Base-by-base conservation (phyloP, 2,113 vertebrate genomes). In the Pangasianodon hypophthalmus region DNA sequence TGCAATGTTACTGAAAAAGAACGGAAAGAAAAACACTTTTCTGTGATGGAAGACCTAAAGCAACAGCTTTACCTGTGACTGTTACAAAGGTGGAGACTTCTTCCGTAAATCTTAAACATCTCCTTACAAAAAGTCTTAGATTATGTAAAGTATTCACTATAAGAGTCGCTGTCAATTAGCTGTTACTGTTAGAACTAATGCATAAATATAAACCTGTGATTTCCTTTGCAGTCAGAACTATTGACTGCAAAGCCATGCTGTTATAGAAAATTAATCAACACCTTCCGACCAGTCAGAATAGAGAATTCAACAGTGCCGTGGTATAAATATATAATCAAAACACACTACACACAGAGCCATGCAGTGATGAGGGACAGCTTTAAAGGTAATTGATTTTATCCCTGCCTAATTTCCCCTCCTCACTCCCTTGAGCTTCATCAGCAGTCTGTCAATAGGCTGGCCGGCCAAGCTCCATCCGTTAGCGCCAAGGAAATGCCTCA, bases 301-400 rank as follows among this genome's bases (percentile, higher is more conserved):
- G 82, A 84, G 37, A 46, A 26, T 26, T 58, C 24, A 82, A 54
- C 29, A 82, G 29, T 16, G 24, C 11, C 4, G 37, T 26, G 24
- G 19, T 84, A 84, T 62, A 84, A 84, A 84, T 62, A 84, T 29
- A 58, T 44, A 62, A 84, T 82, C 29, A 82, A n/a, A 58, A 89
- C 64, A 87, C 87, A 87, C 89, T 10, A 87, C 87, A 79, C 77
- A 83, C 60, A 88, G 87, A 90, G 92, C 86, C 89, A 91, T 90
- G 89, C 92, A 92, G 88, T 90, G 92, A 95, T 93, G 92, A 94
- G 92, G 92, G 92, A 94, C 92, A 94, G 93, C 94, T 95, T 95
- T 95, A 93, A 93, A 93, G 89, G 93, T 95, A 95, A 96, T 96
- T 95, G 95, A 96, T 96, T 96, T 93, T 92, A 95, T 95, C 93